Percentiles rank a stretch among this genome's conserved stretches.
These are phyloP conservation scores for Xanthorhoe spadicearia DNA, from an alignment of 2,888 invertebrate species.

Conservation along the genomic window DNA sequence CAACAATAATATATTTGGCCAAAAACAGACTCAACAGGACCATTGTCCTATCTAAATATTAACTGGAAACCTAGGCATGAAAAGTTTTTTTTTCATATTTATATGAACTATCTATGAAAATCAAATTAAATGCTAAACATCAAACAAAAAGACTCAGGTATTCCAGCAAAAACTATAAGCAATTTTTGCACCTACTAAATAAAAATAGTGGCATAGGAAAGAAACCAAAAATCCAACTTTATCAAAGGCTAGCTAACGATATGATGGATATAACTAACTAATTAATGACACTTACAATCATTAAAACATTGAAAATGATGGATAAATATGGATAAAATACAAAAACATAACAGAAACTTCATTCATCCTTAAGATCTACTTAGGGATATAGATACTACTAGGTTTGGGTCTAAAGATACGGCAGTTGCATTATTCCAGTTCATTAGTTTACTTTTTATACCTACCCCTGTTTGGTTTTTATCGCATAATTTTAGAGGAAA, in stretches of 20 bases:
- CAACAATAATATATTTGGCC: neutral
- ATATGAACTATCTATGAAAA: neutral
- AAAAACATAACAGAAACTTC: neutral
- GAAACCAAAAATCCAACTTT: too few species aligned
- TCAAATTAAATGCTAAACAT: too few species aligned
- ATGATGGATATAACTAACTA: too few species aligned
- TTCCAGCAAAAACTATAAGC: too few species aligned
- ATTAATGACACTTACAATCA: too few species aligned
- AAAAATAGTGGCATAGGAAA: too few species aligned
- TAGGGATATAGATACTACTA: too few species aligned
- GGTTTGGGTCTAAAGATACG: neutral
- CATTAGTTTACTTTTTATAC: conserved; percentile 39
- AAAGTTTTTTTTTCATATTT: neutral
- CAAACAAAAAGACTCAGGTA: too few species aligned
- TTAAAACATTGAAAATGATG: too few species aligned
- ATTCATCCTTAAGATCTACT: neutral
- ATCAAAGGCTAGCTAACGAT: too few species aligned
- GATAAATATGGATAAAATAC: neutral
- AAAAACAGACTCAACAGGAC: neutral
- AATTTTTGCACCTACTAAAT: too few species aligned
- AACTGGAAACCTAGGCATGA: neutral
- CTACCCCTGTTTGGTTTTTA: conserved; percentile 38
- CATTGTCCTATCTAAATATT: neutral
- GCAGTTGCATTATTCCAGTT: conserved; percentile 25
- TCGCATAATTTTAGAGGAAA: conserved; percentile 53